These are phyloP conservation scores for Epinotia ramella DNA, from an alignment of 2,888 invertebrate species.

Conservation along the genomic window DNA sequence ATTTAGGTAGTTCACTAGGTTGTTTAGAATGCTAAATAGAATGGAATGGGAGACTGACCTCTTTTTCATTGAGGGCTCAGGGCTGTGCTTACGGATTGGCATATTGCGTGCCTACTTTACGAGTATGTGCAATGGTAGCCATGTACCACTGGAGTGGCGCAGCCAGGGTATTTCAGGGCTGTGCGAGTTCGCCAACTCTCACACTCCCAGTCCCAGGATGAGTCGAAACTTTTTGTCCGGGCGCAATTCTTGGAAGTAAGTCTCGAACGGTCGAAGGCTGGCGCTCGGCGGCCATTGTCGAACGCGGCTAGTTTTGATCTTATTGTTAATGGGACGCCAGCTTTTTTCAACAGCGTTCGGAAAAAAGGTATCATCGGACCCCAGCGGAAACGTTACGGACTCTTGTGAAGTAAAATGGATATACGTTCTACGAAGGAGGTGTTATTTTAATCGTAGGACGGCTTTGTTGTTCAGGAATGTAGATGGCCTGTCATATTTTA, in stretches of 20 bases:
- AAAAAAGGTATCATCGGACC: slow-evolving; percentile 82
- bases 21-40: neutral
- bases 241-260: slow-evolving; percentile 81
- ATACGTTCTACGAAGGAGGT: slow-evolving; percentile 83
- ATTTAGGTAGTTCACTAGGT: too few relatives aligned
- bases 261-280: slow-evolving; percentile 77
- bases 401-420: slow-evolving; percentile 83
- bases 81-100: neutral
- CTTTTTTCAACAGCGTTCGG: slow-evolving; percentile 80
- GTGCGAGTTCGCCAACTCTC: slow-evolving; percentile 74
- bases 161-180: slow-evolving; percentile 44
- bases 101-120: neutral
- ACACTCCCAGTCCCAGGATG: slow-evolving; percentile 81
- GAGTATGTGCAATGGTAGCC: neutral
- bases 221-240: slow-evolving; percentile 80
- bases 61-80: neutral
- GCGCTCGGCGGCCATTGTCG: slow-evolving; percentile 81
- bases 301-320: slow-evolving; percentile 84
- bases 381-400: slow-evolving; percentile 84
- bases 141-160: neutral
- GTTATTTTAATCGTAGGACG: slow-evolving; percentile 84
- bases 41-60: neutral
- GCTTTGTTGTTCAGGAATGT: slow-evolving; percentile 84
- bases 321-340: slow-evolving; percentile 85
- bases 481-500: slow-evolving; percentile 84